Evolutionary conservation across 2,888 invertebrate genomes (phyloP), one percentile per base, ranked within the genome.

Genomic region (Drosophila melanosoma): DNA sequence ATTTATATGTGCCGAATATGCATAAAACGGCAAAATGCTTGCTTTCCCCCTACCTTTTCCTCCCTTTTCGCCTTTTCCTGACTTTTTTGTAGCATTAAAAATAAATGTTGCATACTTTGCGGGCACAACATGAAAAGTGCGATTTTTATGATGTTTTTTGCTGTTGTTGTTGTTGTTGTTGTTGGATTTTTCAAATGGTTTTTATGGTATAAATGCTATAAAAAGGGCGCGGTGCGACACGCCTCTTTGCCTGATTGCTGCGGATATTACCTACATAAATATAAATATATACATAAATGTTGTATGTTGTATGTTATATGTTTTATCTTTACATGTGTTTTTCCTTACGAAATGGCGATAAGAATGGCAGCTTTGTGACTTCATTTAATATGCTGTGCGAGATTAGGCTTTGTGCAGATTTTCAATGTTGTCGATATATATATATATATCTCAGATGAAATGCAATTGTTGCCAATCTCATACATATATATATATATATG

Each of bases 41-140:
- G 26, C 38, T n/a, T 20, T 23, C 4, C 3, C 10, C 56, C 17
- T 11, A 0, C 29, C 29, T 6, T 49, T 29, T 4, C 0, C 23
- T 23, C 12, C 3, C 45, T 51, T 26, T 68, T 33, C 67, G 38
- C 58, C 26, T 3, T 29, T 45, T 62, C 5, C 2, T 17, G 7
- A 11, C 45, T 36, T 68, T 62, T 65, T 45, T 63, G 56, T 40
- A 54, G 66, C 85, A 84, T 83, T 85, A 86, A 86, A 84, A 81
- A 86, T 84, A 84, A 83, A 84, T 84, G 84, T 77, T 83, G 81
- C 83, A 85, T 81, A 79, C 83, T 84, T 83, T 83, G 83, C 83
- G 79, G 83, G 83, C 74, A 77, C 71, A 61, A 54, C 68, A 66
- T 61, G 53, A 63, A 72, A 81, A 75, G 72, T 69, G 75, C 68